These are phyloP conservation scores for Scelioninae gen. 2 DNA, from an alignment of 2,888 invertebrate species.

Conservation along the genomic window DNA sequence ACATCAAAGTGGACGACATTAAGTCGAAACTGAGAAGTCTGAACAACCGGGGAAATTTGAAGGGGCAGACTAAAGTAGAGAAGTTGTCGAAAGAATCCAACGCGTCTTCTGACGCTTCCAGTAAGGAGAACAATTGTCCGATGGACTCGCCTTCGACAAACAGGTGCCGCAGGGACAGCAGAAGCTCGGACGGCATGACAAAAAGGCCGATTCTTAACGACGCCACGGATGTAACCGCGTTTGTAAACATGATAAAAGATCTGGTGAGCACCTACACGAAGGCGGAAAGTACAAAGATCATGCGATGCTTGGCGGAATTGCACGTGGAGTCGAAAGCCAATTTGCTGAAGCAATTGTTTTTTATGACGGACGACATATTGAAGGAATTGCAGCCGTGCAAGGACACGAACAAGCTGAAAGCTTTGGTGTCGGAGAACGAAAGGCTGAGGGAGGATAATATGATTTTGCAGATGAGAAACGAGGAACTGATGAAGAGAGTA, in stretches of 20 bases:
- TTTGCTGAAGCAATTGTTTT: slow-evolving; percentile 68
- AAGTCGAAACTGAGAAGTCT: slow-evolving; percentile 53
- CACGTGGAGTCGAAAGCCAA: slow-evolving; percentile 70
- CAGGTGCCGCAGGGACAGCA: slow-evolving; percentile 34
- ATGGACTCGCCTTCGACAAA: slow-evolving; percentile 63
- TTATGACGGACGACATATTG: slow-evolving; percentile 68
- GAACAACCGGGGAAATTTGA: slow-evolving; percentile 43
- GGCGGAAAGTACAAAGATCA: slow-evolving; percentile 69
- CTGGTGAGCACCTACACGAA: slow-evolving; percentile 69
- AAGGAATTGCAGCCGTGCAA: slow-evolving; percentile 64
- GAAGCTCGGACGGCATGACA: slow-evolving; percentile 35
- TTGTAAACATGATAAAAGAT: slow-evolving; percentile 70
- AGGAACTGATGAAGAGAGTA: slow-evolving; percentile 66
- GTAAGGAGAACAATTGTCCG: slow-evolving; percentile 70
- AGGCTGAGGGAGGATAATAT: slow-evolving; percentile 66
- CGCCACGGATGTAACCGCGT: slow-evolving; percentile 64
- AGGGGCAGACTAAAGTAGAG: slow-evolving; percentile 53
- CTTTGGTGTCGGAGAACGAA: slow-evolving; percentile 68
- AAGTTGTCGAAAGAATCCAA: slow-evolving; percentile 59
- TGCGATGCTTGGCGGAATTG: slow-evolving; percentile 67
- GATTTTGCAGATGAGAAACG: slow-evolving; percentile 63
- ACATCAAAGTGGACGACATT: slow-evolving; percentile 11
- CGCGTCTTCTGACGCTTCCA: slow-evolving; percentile 64
- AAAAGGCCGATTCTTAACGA: slow-evolving; percentile 63
- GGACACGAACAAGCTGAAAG: slow-evolving; percentile 61